A percentile compares a stretch with the other conserved stretches of the same genome.
phyloP scores from a whole-genome alignment of 2,888 invertebrate genomes.

The Ormia ochracea region DNA sequence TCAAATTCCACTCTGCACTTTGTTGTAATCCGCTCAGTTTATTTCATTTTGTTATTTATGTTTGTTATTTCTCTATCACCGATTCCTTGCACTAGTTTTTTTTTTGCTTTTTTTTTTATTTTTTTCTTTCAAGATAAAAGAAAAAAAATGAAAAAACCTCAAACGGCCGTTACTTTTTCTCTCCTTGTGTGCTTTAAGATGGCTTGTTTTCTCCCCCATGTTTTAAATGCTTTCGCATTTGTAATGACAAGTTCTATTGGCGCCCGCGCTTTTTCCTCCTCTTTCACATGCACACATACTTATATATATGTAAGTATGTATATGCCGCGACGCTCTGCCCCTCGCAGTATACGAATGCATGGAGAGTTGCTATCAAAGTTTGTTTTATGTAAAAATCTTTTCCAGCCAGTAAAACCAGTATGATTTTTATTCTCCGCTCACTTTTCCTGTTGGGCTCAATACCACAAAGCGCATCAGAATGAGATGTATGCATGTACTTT shows the following conservation, averaged over 20 bases:
- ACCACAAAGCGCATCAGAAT: conserved; percentile 19
- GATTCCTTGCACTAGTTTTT: conserved; percentile 18
- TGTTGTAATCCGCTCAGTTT: neutral
- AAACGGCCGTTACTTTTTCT: conserved; percentile 51
- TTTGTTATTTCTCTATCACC: conserved; percentile 24
- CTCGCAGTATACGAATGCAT: neutral
- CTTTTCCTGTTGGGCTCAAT: conserved; percentile 32
- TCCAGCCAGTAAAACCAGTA: conserved; percentile 55
- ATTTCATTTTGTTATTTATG: neutral
- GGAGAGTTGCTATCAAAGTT: conserved; percentile 25
- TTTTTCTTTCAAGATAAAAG: neutral
- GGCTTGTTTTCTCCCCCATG: neutral
- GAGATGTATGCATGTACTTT: conserved; percentile 15
- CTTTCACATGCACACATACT: no score
- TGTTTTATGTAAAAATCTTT: conserved; percentile 39
- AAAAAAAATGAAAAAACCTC: conserved; percentile 1
- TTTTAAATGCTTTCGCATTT: conserved; percentile 39
- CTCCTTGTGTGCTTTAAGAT: neutral
- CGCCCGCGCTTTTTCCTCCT: conserved; percentile 53
- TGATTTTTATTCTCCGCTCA: conserved; percentile 13
- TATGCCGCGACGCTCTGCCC: no score
- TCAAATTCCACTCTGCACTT: neutral
- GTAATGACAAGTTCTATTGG: conserved; percentile 58
- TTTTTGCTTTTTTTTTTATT: conserved; percentile 19
- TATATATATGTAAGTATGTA: no score